Evolutionary conservation across 1,140 invertebrate genomes (phyloP).

Genomic region (Drosophila navojoa): DNA sequence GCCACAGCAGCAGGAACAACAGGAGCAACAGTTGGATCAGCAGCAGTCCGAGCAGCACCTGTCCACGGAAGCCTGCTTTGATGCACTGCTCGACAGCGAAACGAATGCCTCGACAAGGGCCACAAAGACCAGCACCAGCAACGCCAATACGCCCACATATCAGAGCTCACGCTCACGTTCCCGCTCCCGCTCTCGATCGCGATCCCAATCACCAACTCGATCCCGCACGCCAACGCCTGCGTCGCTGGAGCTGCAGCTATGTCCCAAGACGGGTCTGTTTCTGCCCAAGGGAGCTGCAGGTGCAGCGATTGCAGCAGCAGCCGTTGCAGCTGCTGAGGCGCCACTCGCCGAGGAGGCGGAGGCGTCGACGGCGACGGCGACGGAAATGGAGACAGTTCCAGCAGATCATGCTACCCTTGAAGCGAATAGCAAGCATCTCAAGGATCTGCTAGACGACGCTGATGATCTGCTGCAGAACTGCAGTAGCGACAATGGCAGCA

Average conservation of each 20-base stretch:
- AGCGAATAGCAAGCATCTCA: slow-evolving; percentile 77
- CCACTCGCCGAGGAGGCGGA: slow-evolving; percentile 4
- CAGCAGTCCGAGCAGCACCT: background rate
- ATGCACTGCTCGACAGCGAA: slow-evolving; percentile 64
- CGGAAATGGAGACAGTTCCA: slow-evolving; percentile 9
- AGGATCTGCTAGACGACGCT: slow-evolving; percentile 81
- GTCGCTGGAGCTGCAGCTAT: slow-evolving; percentile 68
- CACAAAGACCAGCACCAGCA: slow-evolving; percentile 59
- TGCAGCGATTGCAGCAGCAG: slow-evolving; percentile 1
- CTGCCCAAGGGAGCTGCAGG: slow-evolving; percentile 47
- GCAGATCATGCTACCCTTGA: slow-evolving; percentile 52
- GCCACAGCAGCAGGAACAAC: slow-evolving; percentile 29
- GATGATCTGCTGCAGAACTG: slow-evolving; percentile 85
- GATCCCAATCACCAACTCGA: background rate
- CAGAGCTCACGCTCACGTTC: slow-evolving; percentile 51
- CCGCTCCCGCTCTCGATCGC: background rate
- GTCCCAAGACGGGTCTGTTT: slow-evolving; percentile 77
- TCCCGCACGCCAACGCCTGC: slow-evolving; percentile 46
- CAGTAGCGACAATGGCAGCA: slow-evolving; percentile 85
- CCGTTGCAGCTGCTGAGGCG: background rate
- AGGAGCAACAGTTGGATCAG: slow-evolving; percentile 12
- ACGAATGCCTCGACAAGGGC: slow-evolving; percentile 67
- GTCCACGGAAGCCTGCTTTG: slow-evolving; percentile 48
- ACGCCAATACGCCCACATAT: slow-evolving; percentile 73
- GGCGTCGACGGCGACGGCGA: background rate